phyloP scores from a whole-genome alignment of 2,797 vertebrate genomes.

The Tokudaia muenninki region DNA sequence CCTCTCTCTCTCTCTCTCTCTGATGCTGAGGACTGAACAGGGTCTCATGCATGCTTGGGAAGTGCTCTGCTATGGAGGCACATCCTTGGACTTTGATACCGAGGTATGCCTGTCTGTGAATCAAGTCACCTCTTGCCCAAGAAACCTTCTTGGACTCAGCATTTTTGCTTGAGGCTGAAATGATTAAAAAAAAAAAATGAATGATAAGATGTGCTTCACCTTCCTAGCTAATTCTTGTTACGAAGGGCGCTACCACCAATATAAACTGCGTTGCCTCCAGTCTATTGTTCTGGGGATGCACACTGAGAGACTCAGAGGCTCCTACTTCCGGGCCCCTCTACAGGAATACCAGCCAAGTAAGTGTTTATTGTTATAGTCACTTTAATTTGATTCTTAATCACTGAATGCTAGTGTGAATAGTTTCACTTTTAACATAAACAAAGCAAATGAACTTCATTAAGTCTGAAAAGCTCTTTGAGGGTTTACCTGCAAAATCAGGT shows the following conservation, averaged over 20 bases:
- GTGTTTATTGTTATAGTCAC: background rate
- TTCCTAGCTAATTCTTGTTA: slow-evolving; percentile 44
- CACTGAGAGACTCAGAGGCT: background rate
- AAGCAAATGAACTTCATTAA: slow-evolving; percentile 46
- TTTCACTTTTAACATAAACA: slow-evolving; percentile 71
- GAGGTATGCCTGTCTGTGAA: background rate
- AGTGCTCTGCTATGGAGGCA: background rate
- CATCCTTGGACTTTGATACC: background rate
- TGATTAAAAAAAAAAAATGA: slow-evolving; percentile 50
- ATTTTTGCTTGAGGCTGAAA: background rate
- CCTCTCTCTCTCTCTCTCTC: too few species aligned
- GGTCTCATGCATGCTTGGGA: background rate
- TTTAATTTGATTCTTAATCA: slow-evolving; percentile 48
- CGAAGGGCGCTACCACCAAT: background rate
- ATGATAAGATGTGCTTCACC: background rate
- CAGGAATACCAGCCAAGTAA: slow-evolving; percentile 30
- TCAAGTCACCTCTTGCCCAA: slow-evolving; percentile 14
- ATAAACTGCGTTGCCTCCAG: background rate
- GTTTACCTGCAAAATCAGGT: slow-evolving; percentile 36
- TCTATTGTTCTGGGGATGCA: background rate
- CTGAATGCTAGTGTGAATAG: background rate
- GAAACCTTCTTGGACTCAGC: background rate
- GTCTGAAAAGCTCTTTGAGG: background rate
- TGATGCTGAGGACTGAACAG: background rate
- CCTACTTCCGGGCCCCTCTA: background rate